Percentiles rank a stretch among this genome's conserved stretches.
These are phyloP conservation scores for Tineola bisselliella DNA, from an alignment of 2,888 invertebrate species.

Conservation along the genomic window DNA sequence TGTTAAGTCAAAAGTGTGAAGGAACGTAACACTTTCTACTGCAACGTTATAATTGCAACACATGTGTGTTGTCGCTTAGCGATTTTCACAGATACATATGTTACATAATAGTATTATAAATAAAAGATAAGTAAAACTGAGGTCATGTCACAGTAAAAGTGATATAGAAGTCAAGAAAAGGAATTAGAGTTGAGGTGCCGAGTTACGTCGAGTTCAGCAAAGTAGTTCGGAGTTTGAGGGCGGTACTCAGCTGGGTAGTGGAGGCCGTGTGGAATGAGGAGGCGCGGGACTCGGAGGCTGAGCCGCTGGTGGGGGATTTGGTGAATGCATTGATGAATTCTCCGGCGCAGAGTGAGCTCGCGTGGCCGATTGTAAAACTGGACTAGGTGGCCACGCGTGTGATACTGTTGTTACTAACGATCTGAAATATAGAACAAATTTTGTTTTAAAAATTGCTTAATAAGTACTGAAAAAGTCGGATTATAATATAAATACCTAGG, in stretches of 20 bases:
- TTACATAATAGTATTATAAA: not conserved
- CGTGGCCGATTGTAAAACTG: conserved; percentile 76
- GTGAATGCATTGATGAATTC: conserved; percentile 47
- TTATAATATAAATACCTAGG: conserved; percentile 51
- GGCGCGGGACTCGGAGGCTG: conserved; percentile 43
- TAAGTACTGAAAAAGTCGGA: not conserved
- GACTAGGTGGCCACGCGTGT: conserved; percentile 84
- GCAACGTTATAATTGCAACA: too few species aligned
- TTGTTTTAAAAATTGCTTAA: not conserved
- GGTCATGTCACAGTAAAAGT: not conserved
- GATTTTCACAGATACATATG: not conserved
- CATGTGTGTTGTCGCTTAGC: not conserved
- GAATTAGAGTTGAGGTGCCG: conserved; percentile 62
- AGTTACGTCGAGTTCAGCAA: conserved; percentile 68
- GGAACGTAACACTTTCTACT: not conserved
- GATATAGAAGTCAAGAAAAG: conserved; percentile 15
- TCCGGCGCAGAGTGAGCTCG: conserved; percentile 80
- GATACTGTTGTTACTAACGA: conserved; percentile 65
- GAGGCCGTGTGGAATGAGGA: conserved; percentile 45
- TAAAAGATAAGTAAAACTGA: conserved; percentile 3
- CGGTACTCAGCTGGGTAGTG: conserved; percentile 68
- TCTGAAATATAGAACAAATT: not conserved
- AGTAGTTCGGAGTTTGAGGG: conserved; percentile 68
- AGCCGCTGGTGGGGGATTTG: conserved; percentile 48
- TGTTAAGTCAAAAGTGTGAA: not conserved